Evolutionary conservation across 2,113 vertebrate genomes (phyloP), one percentile per base, ranked within the genome.

Genomic region (Delphinus delphis): DNA sequence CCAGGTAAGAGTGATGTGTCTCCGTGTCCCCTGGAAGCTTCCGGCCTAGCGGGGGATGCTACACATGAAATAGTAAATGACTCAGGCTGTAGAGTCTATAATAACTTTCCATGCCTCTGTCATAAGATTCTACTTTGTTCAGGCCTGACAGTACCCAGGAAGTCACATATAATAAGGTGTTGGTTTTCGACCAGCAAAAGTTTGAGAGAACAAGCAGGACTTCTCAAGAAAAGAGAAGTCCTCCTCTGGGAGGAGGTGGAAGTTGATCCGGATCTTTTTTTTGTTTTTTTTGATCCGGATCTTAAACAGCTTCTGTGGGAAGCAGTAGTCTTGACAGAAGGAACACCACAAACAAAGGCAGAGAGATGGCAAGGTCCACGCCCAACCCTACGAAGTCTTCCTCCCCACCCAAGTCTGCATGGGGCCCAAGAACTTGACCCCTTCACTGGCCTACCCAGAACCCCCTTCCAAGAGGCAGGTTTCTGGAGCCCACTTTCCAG

Each of bases 171-270:
- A 50, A 95, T 87, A 84, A 80, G 25, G 53, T 88, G n/a, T 58
- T 86, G 62, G 88, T 92, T 95, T 93, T 92, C 85, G 36, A 62
- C 25, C 38, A 88, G 79, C 93, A 77, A 95, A 92, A 21, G 14
- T 63, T 50, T 74, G 79, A 81, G 47, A 82, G 67, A 31, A 26
- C 31, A 83, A 36, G 36, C 5, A 38, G 76, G 65, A 79, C 25
- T 15, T 70, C 83, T 90, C 38, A 89, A 74, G 71, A 88, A 92
- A 76, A 77, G 21, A n/a, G n/a, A n/a, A n/a, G n/a, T n/a, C n/a
- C n/a, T n/a, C 50, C 95, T 84, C 77, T 36, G 47, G 25, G 79
- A 86, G 79, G 60, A 96, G 55, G 74, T 58, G 38, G 55, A 83
- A 79, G 71, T 73, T 91, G 62, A 68, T 58, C 41, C 18, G 44